Evolutionary conservation across 30 jellyfish, hydroid and myxozoan species (phyloP), one percentile per base, ranked within the genome.

Genomic region (Hydra vulgaris): DNA sequence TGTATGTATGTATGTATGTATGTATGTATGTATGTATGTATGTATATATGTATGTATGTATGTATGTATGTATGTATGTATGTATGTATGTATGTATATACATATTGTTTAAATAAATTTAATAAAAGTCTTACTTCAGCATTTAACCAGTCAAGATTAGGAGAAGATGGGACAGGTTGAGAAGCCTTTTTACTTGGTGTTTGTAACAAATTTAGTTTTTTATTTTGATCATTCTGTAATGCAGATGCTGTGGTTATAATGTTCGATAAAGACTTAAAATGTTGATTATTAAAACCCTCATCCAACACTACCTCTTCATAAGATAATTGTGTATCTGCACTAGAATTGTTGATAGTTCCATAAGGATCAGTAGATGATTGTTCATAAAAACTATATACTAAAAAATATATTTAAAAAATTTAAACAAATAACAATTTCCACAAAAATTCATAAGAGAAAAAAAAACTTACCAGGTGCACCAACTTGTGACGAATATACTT

Each of bases 41-140:
- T 74, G 82, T 74, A 74, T 74, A 77, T 74, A 74, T 74, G 82
- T 74, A 74, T 74, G 82, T 74, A 74, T 74, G 82, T 74, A 74
- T 74, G 82, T 74, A 74, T 74, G 82, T 74, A 74, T 74, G 82
- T 74, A 74, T 74, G 82, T 74, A 74, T 74, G 82, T 74, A 17
- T 74, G 82, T 74, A 74, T 74, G 82, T 74, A 25, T 74, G 82
- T 22, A 25, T 74, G 71, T n/a, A n/a, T n/a, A n/a, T n/a, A n/a
- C n/a, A n/a, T n/a, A n/a, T n/a, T n/a, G n/a, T n/a, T n/a, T n/a
- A n/a, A n/a, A n/a, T n/a, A n/a, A n/a, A n/a, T n/a, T n/a, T 12
- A 5, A 40, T 40, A 40, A 12, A 3, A 12, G 61, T 40, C 61
- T 75, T 75, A 70, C 81, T 53, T 20, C 85, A 1, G 27, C 78